A percentile compares a stretch with the other conserved stretches of the same genome.
Evolutionary conservation across 2,888 invertebrate species (phyloP).

Genomic region (Mythimna ferrago): DNA sequence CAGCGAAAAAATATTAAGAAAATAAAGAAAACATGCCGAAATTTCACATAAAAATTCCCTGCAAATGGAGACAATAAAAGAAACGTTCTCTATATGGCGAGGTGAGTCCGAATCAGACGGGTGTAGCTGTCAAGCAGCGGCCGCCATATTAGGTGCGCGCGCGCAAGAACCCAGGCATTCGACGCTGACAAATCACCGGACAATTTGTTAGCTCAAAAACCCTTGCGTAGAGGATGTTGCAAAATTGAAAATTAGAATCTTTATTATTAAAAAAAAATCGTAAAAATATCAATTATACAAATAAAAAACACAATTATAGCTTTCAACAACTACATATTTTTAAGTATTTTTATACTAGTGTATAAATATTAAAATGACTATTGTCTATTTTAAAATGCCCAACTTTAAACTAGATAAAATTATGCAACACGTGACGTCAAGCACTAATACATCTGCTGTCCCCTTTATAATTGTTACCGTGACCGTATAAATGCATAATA

Average conservation of each 20-base stretch:
- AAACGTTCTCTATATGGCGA: slow-evolving; percentile 76
- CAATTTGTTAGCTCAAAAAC: slow-evolving; percentile 83
- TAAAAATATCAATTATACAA: not conserved
- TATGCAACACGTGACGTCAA: slow-evolving; percentile 26
- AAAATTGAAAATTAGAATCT: slow-evolving; percentile 37
- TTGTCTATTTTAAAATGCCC: slow-evolving; percentile 16
- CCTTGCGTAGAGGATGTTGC: slow-evolving; percentile 68
- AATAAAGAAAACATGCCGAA: slow-evolving; percentile 66
- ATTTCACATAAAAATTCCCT: slow-evolving; percentile 70
- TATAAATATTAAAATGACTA: slow-evolving; percentile 13
- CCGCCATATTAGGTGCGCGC: slow-evolving; percentile 83
- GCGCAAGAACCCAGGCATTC: slow-evolving; percentile 82
- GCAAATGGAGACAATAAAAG: slow-evolving; percentile 81
- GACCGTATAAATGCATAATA: slow-evolving; percentile 31
- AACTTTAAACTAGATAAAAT: slow-evolving; percentile 40
- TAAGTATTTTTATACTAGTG: too few species aligned
- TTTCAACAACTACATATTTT: not conserved
- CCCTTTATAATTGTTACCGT: slow-evolving; percentile 19
- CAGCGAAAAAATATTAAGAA: slow-evolving; percentile 49
- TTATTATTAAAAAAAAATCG: not conserved
- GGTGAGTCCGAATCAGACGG: slow-evolving; percentile 73
- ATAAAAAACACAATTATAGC: not conserved
- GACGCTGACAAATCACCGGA: slow-evolving; percentile 87
- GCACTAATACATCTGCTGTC: slow-evolving; percentile 42
- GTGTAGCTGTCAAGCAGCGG: slow-evolving; percentile 76